Percentiles rank a stretch among this genome's conserved stretches.
Evolutionary conservation across 2,797 vertebrate species (phyloP).

Genomic region (Kryptolebias ocellatus): DNA sequence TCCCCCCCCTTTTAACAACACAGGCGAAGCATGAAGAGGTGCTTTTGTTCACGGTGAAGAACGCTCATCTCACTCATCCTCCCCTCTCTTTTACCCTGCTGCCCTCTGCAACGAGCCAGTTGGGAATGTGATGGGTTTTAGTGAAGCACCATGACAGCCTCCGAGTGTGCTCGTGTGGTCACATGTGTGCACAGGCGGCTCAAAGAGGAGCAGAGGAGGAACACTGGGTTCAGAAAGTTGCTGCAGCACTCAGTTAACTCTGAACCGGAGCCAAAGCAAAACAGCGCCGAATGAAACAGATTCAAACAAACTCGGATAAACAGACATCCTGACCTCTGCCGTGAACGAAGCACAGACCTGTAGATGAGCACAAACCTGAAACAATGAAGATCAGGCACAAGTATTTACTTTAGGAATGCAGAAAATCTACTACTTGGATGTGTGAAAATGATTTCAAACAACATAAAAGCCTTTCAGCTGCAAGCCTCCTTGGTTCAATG

Average conservation of each 20-base stretch:
- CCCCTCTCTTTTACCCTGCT: constrained; percentile 34
- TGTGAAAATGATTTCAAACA: not conserved
- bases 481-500: not conserved
- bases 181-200: constrained; percentile 29
- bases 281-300: constrained; percentile 21
- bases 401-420: not conserved
- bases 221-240: not conserved
- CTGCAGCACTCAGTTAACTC: constrained; percentile 7
- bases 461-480: not conserved
- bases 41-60: constrained; percentile 72
- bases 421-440: not conserved
- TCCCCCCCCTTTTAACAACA: constrained; percentile 53
- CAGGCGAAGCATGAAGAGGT: constrained; percentile 63
- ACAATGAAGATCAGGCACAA: constrained; percentile 23
- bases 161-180: constrained; percentile 12
- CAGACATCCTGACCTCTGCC: no score
- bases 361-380: no score
- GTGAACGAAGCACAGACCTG: no score
- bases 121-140: constrained; percentile 57
- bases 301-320: constrained; percentile 46
- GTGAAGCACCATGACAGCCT: constrained; percentile 33
- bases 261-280: constrained; percentile 26
- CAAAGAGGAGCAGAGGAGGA: constrained; percentile 13
- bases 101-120: constrained; percentile 28
- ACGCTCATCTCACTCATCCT: constrained; percentile 73